Evolutionary conservation across 2,797 vertebrate genomes (phyloP).

Genomic region (Tolypeutes matacus): DNA sequence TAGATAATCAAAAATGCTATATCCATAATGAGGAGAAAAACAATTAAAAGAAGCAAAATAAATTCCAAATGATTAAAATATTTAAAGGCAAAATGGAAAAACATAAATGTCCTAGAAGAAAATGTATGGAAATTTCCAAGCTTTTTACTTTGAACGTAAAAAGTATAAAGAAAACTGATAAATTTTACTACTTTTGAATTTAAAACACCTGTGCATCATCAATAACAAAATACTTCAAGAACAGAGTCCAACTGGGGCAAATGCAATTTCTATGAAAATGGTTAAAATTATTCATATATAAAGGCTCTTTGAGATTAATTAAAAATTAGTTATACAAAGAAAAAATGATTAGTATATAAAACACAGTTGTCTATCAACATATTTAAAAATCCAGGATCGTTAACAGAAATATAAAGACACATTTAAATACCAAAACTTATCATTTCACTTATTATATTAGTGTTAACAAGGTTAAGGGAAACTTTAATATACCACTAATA

Average conservation of each 20-base stretch:
- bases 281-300: not conserved
- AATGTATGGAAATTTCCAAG: conserved; percentile 2
- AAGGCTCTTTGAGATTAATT: not conserved
- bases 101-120: not conserved
- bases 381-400: not conserved
- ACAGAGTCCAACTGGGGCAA: not conserved
- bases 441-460: not conserved
- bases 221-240: not conserved
- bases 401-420: not conserved
- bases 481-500: not conserved
- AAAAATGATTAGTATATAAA: not conserved
- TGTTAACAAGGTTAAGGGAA: not conserved
- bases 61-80: not conserved
- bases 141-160: not conserved
- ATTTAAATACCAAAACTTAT: not conserved
- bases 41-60: not conserved
- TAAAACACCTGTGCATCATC: conserved; percentile 4
- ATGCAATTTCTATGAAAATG: not conserved
- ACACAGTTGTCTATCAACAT: not conserved
- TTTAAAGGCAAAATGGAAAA: conserved; percentile 20
- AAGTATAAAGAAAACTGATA: not conserved
- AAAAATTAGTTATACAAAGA: not conserved
- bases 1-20: not conserved
- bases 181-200: not conserved
- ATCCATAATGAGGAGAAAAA: not conserved